These are phyloP conservation scores for Rhodophaea formosa DNA, from an alignment of 2,888 invertebrate species.

Conservation along the genomic window DNA sequence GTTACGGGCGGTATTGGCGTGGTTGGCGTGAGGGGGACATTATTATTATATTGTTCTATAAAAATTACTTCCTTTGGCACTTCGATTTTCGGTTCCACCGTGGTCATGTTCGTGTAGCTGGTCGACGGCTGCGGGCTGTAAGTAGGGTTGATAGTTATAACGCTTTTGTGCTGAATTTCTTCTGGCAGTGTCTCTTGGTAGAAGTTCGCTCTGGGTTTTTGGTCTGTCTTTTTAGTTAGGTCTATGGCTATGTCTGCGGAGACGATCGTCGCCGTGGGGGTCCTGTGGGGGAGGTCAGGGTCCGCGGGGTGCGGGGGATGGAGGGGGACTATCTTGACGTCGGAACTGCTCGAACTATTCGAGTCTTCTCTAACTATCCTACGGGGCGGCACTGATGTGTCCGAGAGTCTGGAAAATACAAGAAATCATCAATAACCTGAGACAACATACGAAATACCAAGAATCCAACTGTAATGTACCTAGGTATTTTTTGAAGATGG, in stretches of 20 bases:
- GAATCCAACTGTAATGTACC: background rate
- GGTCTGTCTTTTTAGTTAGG: constrained; percentile 50
- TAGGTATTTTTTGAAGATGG: too few relatives aligned
- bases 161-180: constrained; percentile 56
- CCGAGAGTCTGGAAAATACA: constrained; percentile 53
- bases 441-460: background rate
- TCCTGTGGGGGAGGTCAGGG: constrained; percentile 40
- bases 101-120: constrained; percentile 46
- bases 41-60: constrained; percentile 35
- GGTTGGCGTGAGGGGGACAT: constrained; percentile 27
- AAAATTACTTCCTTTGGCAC: constrained; percentile 41
- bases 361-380: constrained; percentile 64
- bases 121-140: constrained; percentile 74
- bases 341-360: constrained; percentile 47
- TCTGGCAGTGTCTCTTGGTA: constrained; percentile 70
- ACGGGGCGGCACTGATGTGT: constrained; percentile 50
- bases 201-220: constrained; percentile 62
- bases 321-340: constrained; percentile 36
- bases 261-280: constrained; percentile 40
- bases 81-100: constrained; percentile 48
- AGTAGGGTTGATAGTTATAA: constrained; percentile 65
- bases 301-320: constrained; percentile 43
- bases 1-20: constrained; percentile 50
- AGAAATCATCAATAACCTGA: background rate
- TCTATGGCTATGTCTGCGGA: constrained; percentile 57